Base-by-base conservation (phyloP, 2,888 invertebrate genomes). In the Orchesellides sinensis region DNA sequence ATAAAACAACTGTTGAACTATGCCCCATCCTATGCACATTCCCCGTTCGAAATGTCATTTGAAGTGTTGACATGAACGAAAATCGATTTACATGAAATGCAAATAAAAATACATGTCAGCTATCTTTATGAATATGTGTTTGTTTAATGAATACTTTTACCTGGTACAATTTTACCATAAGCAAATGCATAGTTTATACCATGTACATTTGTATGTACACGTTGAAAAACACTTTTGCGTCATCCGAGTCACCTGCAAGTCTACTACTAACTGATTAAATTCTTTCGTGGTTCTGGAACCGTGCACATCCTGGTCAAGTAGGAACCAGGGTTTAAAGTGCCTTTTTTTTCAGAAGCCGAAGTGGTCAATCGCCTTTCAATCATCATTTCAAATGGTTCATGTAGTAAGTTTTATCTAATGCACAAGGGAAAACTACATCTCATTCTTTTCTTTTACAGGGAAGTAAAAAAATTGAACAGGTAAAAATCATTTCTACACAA, bases 301-400 rank as follows among this genome's bases (percentile, higher is more conserved):
- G 40, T 5, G 2, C 40, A 40, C 10, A 40, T n/a, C n/a, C n/a
- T n/a, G n/a, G n/a, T n/a, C 32, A 32, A 32, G 32, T 32, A 40
- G 49, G n/a, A 49, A 49, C 19, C 19, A n/a, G 49, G n/a, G 19
- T 12, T 1, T 54, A 25, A 54, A 54, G 54, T 54, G 54, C 25
- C 54, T 54, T 54, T 54, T 49, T 54, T 54, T 52, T 25, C 54
- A 54, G 54, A 25, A 54, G 54, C 25, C 54, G 54, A 72, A 59
- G 72, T 72, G 45, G 27, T 27, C 59, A 29, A 72, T 59, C 45
- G 59, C 19, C 56, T 19, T 45, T 72, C 59, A 72, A 72, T 72
- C 47, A 72, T 10, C 21, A 54, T n/a, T n/a, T n/a, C n/a, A n/a
- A n/a, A n/a, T n/a, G n/a, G n/a, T n/a, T n/a, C n/a, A n/a, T n/a